These are phyloP conservation scores for Sycon ciliatum DNA, from an alignment of 37 sponge, comb jelly and placozoan species.

Conservation along the genomic window DNA sequence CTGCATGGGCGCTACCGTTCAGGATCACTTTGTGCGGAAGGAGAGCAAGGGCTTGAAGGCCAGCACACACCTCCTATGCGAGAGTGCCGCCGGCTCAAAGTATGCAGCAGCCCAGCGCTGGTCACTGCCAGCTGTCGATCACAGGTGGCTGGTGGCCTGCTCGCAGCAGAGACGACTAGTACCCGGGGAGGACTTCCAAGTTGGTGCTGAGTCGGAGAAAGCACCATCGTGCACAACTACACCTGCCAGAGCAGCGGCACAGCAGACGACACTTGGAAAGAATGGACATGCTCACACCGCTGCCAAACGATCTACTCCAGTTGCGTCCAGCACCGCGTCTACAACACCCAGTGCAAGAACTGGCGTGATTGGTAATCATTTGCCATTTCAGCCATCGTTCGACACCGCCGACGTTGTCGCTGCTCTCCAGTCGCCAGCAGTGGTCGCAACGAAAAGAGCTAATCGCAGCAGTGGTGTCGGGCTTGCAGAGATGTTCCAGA, in stretches of 20 bases:
- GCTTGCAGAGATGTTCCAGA: no score
- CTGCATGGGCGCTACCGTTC: slow-evolving; percentile 42
- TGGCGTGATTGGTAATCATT: no score
- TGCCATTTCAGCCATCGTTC: no score
- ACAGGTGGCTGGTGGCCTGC: slow-evolving; percentile 23
- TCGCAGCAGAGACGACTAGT: not conserved
- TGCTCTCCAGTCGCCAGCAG: no score
- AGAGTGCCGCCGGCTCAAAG: slow-evolving; percentile 54
- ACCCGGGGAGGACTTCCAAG: not conserved
- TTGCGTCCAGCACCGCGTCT: no score
- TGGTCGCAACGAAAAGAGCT: no score
- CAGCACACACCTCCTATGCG: slow-evolving; percentile 62
- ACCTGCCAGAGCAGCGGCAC: not conserved
- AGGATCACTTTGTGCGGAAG: slow-evolving; percentile 49
- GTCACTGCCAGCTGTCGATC: slow-evolving; percentile 58
- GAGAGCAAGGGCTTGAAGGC: slow-evolving; percentile 39
- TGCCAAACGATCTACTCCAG: no score
- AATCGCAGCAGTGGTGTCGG: no score
- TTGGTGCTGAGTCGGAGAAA: not conserved
- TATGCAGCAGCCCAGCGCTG: slow-evolving; percentile 38
- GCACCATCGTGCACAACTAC: not conserved
- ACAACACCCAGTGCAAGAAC: no score
- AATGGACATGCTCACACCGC: no score
- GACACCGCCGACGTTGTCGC: no score
- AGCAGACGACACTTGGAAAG: no score